phyloP scores from a whole-genome alignment of 2,888 invertebrate genomes.

The Zootermopsis nevadensis region DNA sequence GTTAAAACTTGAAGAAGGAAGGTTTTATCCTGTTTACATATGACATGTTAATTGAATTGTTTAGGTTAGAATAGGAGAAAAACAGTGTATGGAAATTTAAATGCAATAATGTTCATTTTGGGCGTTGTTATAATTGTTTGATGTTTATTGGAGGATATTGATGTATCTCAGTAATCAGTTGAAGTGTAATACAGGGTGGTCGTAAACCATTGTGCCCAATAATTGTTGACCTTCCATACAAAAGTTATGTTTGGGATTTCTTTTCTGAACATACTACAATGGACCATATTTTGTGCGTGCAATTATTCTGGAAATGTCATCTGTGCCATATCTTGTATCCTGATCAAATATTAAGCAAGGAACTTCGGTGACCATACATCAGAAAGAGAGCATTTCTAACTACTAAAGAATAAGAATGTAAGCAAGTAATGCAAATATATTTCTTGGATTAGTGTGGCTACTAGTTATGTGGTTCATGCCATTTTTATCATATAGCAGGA shows the following conservation, averaged over 20 bases:
- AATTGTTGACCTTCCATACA: not conserved
- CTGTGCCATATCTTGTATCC: too few relatives aligned
- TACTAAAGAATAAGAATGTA: too few relatives aligned
- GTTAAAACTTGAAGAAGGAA: conserved; percentile 1
- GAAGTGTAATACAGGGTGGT: conserved; percentile 25
- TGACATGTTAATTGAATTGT: not conserved
- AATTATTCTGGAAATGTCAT: too few relatives aligned
- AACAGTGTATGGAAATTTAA: conserved; percentile 3
- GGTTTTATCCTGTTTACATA: not conserved
- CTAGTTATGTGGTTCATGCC: too few relatives aligned
- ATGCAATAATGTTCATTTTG: conserved; percentile 28
- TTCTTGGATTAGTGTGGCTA: too few relatives aligned
- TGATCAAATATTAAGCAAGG: too few relatives aligned
- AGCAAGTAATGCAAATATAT: too few relatives aligned
- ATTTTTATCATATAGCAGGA: too few relatives aligned
- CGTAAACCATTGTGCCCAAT: not conserved
- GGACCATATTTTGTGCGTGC: too few relatives aligned
- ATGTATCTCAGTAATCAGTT: conserved; percentile 9
- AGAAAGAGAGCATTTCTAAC: too few relatives aligned
- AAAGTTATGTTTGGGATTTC: not conserved
- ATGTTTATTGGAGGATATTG: conserved; percentile 24
- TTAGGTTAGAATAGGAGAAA: conserved; percentile 14
- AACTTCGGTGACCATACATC: too few relatives aligned
- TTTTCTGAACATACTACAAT: too few relatives aligned
- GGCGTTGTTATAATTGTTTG: conserved; percentile 31